Evolutionary conservation across 2,888 invertebrate genomes (phyloP), one percentile per base, ranked within the genome.

Genomic region (Spisula solida): DNA sequence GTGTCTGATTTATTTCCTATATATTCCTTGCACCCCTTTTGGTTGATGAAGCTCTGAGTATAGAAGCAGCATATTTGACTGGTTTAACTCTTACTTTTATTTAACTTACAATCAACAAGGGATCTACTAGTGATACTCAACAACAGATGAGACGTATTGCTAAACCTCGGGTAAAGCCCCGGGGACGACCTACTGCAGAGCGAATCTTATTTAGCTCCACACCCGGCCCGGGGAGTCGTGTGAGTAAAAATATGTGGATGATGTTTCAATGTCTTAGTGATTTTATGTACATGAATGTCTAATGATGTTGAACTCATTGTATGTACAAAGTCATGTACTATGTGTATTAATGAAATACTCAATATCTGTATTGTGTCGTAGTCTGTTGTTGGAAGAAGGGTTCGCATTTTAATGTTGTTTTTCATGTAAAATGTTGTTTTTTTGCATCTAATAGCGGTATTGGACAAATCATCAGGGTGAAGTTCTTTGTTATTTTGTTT

Each of bases 201-300:
- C 90, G 90, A 88, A 83, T 92, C 29, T 83, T 92, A 56, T 92
- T 88, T 85, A 92, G 92, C 89, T 90, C 92, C 82, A 92, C 92
- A 79, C 92, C 92, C 8, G 88, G 86, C 78, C 88, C 89, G 8
- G 85, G 87, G 31, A 88, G 86, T 75, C 70, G 89, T 82, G 92
- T 92, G 90, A 92, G 92, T 92, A 91, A 82, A 75, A 34, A 31
- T 34, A 75, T 75, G 75, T 75, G 75, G 31, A 25, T 75, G 75
- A 34, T 75, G 34, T 34, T 34, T 75, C 18, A 5, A 75, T 75
- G 75, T 75, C 75, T 14, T 75, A 75, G 75, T 0, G 25, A 55
- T 14, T 4, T 55, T 55, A 55, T 66, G 60, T 66, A 5, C n/a
- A 41, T 66, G n/a, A n/a, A n/a, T 66, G 60, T n/a, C 60, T 66